Base-by-base conservation (phyloP, 1,140 invertebrate species). In the Bombus superbus region DNA sequence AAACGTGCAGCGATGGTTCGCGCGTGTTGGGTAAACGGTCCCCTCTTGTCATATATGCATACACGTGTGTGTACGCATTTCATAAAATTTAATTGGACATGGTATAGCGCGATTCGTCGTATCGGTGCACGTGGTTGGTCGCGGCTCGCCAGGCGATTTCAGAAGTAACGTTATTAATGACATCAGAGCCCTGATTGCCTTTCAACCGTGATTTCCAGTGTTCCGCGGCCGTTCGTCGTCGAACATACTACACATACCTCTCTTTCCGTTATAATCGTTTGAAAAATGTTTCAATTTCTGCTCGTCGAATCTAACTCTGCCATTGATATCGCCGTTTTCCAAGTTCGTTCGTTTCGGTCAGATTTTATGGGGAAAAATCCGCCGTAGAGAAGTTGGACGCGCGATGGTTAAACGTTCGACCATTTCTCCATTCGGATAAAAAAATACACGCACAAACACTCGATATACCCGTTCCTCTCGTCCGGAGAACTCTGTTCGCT, bases 41-140 rank as follows among this genome's bases (percentile, higher is more conserved):
- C 9, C n/a, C 22, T n/a, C 57, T 57, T 25, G 25, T n/a, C 18
- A 35, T 8, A 5, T 32, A 8, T 18, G 1, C 40, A 44, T 10
- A 62, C 28, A 13, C 9, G 4, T n/a, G 28, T n/a, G 28, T n/a
- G 28, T 11, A 62, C 68, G 64, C 72, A 84, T 86, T 83, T 89
- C 92, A 88, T 90, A 88, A 92, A 92, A 91, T 86, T 93, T 91
- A 92, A 93, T 93, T 89, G 89, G 91, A 92, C 89, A 88, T 87
- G 86, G 59, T 71, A 78, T 87, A 79, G 69, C 57, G 84, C 57
- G 84, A 82, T 53, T 86, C 73, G 86, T 86, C 73, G 86, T 85
- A 77, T 59, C 35, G 68, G 47, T 73, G 83, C 13, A 18, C 69
- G 83, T 79, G 82, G 83, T 59, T 81, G 78, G 76, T 85, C 72